Base-by-base conservation (phyloP, 2,888 invertebrate genomes). In the Andrena hattorfiana region DNA sequence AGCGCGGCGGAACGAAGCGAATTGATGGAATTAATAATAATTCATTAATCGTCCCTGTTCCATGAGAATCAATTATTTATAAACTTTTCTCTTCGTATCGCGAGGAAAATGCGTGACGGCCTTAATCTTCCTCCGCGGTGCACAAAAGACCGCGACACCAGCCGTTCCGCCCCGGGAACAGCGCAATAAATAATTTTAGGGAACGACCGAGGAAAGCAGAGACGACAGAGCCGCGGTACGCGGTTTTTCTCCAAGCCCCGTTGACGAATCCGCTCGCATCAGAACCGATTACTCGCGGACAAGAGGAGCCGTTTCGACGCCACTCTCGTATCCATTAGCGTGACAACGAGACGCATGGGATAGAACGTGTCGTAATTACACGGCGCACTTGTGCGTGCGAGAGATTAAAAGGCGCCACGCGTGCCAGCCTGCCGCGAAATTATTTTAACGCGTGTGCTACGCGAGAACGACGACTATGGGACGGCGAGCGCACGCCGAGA, bases 251-350 rank as follows among this genome's bases (percentile, higher is more conserved):
- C 30, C 26, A 48, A 70, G 42, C 59, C 48, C 23, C 28, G 42
- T 63, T 56, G 56, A 56, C 23, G 56, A 13, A 56, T 56, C 23
- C 23, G 20, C 10, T 60, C 28, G n/a, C 48, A 23, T 54, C 23
- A n/a, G 23, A 28, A 60, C 42, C 59, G 69, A 72, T 77, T 66
- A 72, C 60, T 59, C 54, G n/a, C 20, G 26, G 23, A 30, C 32
- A 60, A 78, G 70, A 83, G 74, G 59, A 70, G 59, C 54, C 67
- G 23, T 49, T 62, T 35, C 48, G 35, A 67, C 23, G 60, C 62
- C 69, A 77, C 76, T 84, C 80, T 84, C 72, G 81, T 77, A 67
- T 71, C 70, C 72, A 84, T 78, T 77, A 74, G 48, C 68, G 67
- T 48, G 23, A 23, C 51, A 20, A 20, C 20, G 64, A 73, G 48